Evolutionary conservation across 2,797 vertebrate genomes (phyloP).

Genomic region (Harpagifer antarcticus): DNA sequence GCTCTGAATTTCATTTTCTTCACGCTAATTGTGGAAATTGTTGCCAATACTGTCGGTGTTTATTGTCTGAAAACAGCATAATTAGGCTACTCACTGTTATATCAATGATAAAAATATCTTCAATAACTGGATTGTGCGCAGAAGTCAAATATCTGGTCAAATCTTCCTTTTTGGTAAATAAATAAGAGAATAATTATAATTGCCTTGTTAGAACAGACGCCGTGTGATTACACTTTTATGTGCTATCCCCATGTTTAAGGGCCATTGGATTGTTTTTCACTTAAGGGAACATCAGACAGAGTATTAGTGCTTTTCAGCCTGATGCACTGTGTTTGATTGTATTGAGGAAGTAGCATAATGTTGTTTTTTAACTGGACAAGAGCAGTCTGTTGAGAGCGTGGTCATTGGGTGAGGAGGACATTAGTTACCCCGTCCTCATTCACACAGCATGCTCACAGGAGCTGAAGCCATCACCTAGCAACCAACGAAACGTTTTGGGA

Average conservation of each 20-base stretch:
- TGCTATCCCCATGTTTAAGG: conserved; percentile 31
- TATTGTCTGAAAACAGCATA: neutral
- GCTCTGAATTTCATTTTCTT: conserved; percentile 5
- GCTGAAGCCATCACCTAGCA: conserved; percentile 81
- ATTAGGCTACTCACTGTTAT: neutral
- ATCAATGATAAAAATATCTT: neutral
- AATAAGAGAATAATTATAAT: neutral
- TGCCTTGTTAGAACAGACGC: neutral
- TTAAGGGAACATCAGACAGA: conserved; percentile 46
- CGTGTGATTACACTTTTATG: conserved; percentile 1
- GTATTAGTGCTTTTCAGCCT: conserved; percentile 63
- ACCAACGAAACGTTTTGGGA: conserved; percentile 69
- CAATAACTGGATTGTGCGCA: neutral
- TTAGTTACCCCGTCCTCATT: conserved; percentile 74
- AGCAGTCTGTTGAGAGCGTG: conserved; percentile 77
- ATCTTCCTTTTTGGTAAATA: neutral
- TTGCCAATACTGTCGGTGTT: neutral
- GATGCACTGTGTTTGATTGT: conserved; percentile 65
- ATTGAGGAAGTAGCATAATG: conserved; percentile 75
- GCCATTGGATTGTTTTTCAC: conserved; percentile 19
- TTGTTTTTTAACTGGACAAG: conserved; percentile 74
- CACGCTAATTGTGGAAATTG: neutral
- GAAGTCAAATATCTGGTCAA: neutral
- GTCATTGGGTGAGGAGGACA: conserved; percentile 77
- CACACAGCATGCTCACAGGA: conserved; percentile 71